Evolutionary conservation across 1,140 invertebrate genomes (phyloP).

Genomic region (Bombus polaris): DNA sequence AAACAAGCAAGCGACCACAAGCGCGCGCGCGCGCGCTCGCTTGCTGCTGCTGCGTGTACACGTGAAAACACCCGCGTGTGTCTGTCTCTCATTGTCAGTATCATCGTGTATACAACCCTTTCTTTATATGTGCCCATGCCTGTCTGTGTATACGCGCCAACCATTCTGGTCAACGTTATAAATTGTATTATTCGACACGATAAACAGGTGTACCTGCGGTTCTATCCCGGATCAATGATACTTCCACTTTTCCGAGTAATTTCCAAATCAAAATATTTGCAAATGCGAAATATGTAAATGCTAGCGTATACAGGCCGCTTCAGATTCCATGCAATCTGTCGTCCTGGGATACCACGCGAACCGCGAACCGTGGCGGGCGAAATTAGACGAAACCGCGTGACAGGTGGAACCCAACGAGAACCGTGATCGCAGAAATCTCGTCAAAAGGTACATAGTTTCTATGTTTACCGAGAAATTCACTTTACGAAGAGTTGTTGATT

Average conservation of each 20-base stretch:
- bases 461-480: neutral
- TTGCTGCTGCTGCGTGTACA: constrained; percentile 16
- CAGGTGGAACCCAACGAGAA: constrained; percentile 59
- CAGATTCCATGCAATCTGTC: constrained; percentile 5
- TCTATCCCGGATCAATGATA: constrained; percentile 14
- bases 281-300: constrained; percentile 16
- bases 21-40: constrained; percentile 10
- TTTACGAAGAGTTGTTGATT: neutral
- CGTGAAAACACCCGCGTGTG: constrained; percentile 51
- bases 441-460: neutral
- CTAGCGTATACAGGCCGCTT: constrained; percentile 12
- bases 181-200: constrained; percentile 63
- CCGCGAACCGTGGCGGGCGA: constrained; percentile 47
- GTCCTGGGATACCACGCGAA: constrained; percentile 1
- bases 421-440: neutral
- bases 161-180: constrained; percentile 64
- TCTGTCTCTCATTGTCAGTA: constrained; percentile 2
- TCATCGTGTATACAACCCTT: constrained; percentile 35
- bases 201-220: constrained; percentile 58
- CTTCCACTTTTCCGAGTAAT: too few relatives aligned
- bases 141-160: constrained; percentile 55
- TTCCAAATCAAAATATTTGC: neutral
- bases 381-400: constrained; percentile 65
- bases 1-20: constrained; percentile 25
- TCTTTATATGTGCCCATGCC: constrained; percentile 13